A percentile compares a stretch with the other conserved stretches of the same genome.
Conservation (phyloP, 2,888 invertebrate genomes). For the Napeogenes sylphis region DNA sequence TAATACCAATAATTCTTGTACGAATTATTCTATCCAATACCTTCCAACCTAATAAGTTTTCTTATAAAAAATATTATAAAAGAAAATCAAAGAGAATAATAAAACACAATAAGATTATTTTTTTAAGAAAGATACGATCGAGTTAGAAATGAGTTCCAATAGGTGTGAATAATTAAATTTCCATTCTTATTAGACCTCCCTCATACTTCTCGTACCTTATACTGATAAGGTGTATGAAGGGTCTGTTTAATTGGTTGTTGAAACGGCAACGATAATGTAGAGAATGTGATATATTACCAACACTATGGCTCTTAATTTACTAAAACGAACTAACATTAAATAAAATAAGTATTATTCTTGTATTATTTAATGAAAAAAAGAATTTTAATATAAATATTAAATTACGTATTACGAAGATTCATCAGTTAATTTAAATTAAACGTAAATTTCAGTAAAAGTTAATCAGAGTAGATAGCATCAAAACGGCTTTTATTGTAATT, state of each 20-base stretch:
- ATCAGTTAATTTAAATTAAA: background rate
- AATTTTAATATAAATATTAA: background rate
- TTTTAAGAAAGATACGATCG: conserved; percentile 5
- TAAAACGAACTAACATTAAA: background rate
- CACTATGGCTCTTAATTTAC: background rate
- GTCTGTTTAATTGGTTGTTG: conserved; percentile 34
- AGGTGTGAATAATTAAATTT: conserved; percentile 36
- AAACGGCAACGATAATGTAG: conserved; percentile 12
- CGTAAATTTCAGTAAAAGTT: conserved; percentile 9
- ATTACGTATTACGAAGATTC: background rate
- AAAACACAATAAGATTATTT: too few species aligned
- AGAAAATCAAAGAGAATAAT: background rate
- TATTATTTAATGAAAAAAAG: too few species aligned
- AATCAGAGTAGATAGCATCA: conserved; percentile 28
- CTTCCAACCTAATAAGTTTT: too few species aligned
- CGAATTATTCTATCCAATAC: too few species aligned
- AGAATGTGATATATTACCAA: conserved; percentile 3
- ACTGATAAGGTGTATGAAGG: conserved; percentile 55
- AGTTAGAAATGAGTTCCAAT: conserved; percentile 21
- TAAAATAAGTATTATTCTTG: background rate
- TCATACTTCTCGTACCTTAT: conserved; percentile 44
- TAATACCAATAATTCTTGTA: too few species aligned
- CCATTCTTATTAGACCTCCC: conserved; percentile 57
- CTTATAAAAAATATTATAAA: too few species aligned
- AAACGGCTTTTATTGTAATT: conserved; percentile 29